Percentiles rank a stretch among this genome's conserved stretches.
phyloP scores from a whole-genome alignment of 1,140 invertebrate genomes.

The Calliphora vicina region DNA sequence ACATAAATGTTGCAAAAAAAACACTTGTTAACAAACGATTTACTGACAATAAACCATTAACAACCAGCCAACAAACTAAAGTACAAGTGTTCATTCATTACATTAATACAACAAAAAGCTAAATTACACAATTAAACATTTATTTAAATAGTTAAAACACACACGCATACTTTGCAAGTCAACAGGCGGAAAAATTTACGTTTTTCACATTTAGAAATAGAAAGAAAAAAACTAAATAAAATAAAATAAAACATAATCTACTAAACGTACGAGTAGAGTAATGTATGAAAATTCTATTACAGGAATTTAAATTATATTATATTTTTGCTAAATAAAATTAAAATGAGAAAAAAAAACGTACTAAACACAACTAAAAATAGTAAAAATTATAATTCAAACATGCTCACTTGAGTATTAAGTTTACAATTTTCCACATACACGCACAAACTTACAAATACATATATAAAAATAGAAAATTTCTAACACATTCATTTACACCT shows the following conservation, averaged over 20 bases:
- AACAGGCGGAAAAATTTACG: not conserved
- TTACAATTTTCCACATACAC: slow-evolving; percentile 1
- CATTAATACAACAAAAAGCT: no score
- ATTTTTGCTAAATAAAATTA: not conserved
- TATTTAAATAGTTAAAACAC: not conserved
- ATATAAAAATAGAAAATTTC: no score
- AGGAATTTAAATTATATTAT: not conserved
- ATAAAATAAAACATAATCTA: not conserved
- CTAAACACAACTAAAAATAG: not conserved
- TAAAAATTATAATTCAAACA: not conserved
- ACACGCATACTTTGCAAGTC: not conserved
- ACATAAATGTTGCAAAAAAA: slow-evolving; percentile 10
- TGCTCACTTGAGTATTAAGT: not conserved
- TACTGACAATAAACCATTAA: not conserved
- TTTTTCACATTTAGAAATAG: not conserved
- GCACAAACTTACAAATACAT: not conserved
- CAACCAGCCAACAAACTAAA: not conserved
- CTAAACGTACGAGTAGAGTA: not conserved
- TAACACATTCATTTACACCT: no score
- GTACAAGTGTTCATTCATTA: no score
- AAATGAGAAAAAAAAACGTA: not conserved
- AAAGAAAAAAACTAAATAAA: not conserved
- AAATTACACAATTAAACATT: not conserved
- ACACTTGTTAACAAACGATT: not conserved
- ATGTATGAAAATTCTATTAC: not conserved